Conservation (phyloP, 1,140 invertebrate species). For the Habropoda laboriosa region DNA sequence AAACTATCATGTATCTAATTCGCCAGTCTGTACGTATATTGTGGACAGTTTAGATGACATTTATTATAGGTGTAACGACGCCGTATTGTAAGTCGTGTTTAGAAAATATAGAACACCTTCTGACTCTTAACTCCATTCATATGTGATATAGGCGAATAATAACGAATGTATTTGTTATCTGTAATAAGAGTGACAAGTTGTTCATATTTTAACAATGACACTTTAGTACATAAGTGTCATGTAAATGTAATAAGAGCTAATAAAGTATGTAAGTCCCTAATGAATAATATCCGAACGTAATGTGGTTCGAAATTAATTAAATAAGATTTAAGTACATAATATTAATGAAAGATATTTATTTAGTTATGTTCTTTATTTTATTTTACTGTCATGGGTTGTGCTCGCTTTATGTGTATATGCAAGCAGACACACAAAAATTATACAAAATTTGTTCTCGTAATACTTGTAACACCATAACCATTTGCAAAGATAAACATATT, state of each 20-base stretch:
- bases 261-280: not conserved
- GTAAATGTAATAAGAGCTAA: conserved; percentile 6
- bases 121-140: not conserved
- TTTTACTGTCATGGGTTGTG: conserved; percentile 35
- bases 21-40: not conserved
- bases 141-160: conserved; percentile 32
- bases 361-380: conserved; percentile 25
- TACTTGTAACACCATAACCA: conserved; percentile 45
- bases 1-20: not conserved
- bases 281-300: not conserved
- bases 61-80: not conserved
- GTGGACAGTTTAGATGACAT: not conserved
- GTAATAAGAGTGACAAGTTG: conserved; percentile 7
- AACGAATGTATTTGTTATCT: conserved; percentile 2
- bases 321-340: not conserved
- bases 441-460: conserved; percentile 40
- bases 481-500: conserved; percentile 20
- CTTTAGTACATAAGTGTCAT: not conserved
- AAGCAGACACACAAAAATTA: conserved; percentile 35
- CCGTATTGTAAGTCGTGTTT: not conserved
- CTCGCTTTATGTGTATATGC: conserved; percentile 17
- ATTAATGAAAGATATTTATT: not conserved
- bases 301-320: not conserved
- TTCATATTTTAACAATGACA: conserved; percentile 3
- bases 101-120: conserved; percentile 3